A percentile compares a stretch with the other conserved stretches of the same genome.
These are phyloP conservation scores for Drosophila sp. DNA, from an alignment of 1,140 invertebrate species.

Conservation along the genomic window DNA sequence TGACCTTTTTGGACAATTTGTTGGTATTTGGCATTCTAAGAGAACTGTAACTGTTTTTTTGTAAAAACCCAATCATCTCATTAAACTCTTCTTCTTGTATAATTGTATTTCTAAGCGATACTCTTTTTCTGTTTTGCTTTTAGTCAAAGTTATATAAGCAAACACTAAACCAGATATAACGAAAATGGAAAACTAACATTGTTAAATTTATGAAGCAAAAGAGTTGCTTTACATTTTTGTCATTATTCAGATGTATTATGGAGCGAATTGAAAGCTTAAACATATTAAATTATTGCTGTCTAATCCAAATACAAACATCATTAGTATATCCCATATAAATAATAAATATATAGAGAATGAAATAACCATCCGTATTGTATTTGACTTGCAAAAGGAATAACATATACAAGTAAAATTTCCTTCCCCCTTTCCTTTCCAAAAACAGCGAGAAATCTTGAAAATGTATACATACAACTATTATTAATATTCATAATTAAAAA, in stretches of 20 bases:
- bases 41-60: conserved; percentile 4
- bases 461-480: conserved; percentile 2
- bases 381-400: neutral
- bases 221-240: neutral
- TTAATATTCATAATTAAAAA: conserved; percentile 52
- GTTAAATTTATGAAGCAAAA: neutral
- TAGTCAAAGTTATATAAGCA: neutral
- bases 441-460: neutral
- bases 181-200: neutral
- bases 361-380: neutral
- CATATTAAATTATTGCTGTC: conserved; percentile 4
- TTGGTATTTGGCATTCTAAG: conserved; percentile 2
- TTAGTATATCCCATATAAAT: neutral
- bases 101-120: neutral
- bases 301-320: neutral
- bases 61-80: neutral
- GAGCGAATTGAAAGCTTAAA: neutral
- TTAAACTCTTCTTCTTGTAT: neutral
- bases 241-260: conserved; percentile 2
- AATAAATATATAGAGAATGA: neutral
- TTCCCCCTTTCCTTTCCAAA: neutral
- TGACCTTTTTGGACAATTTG: conserved; percentile 21
- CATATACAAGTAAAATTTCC: neutral
- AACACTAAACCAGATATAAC: neutral
- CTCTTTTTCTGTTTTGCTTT: neutral